A percentile compares a stretch with the other conserved stretches of the same genome.
phyloP scores from a whole-genome alignment of 30 jellyfish, hydroid and myxozoan genomes.

The Hydractinia echinata region DNA sequence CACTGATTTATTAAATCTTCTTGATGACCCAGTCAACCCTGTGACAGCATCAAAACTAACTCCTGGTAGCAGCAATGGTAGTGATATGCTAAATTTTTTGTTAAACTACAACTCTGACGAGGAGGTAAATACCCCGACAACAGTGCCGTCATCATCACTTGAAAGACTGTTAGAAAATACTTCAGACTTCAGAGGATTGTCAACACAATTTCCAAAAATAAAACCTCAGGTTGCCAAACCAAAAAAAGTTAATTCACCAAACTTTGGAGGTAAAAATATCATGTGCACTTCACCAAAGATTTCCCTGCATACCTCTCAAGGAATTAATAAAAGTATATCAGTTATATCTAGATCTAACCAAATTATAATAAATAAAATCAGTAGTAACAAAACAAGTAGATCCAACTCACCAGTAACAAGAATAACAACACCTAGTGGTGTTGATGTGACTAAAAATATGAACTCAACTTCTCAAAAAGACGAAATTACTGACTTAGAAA shows the following conservation, averaged over 20 bases:
- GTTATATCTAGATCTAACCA: neutral
- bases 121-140: neutral
- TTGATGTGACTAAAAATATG: neutral
- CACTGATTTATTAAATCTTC: conserved; percentile 21
- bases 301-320: too few species aligned
- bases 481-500: conserved; percentile 17
- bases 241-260: too few species aligned
- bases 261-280: too few species aligned
- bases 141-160: neutral
- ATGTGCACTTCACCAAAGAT: too few species aligned
- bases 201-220: too few species aligned
- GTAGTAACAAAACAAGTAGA: neutral
- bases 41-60: neutral
- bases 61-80: neutral
- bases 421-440: neutral
- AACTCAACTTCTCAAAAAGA: neutral
- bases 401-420: neutral
- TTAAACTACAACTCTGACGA: conserved; percentile 18
- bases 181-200: too few species aligned
- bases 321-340: neutral
- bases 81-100: neutral
- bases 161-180: neutral
- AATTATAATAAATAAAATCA: conserved; percentile 5
- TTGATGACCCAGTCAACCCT: neutral
- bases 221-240: too few species aligned